Base-by-base conservation (phyloP, 2,888 invertebrate species). In the Gasteruption jaculator region DNA sequence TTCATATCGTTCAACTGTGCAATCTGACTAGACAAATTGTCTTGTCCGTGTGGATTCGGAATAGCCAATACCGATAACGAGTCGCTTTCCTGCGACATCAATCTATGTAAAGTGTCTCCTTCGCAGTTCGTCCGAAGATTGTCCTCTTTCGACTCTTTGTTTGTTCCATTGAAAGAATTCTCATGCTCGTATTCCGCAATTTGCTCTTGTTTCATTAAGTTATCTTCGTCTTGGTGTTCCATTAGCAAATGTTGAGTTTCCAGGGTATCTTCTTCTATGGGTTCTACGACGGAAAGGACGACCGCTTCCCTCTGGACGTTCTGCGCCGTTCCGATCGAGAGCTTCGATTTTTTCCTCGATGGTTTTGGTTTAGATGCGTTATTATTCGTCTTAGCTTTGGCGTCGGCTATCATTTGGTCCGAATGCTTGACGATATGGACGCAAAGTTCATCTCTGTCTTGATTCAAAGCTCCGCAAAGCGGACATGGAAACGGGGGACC, bases 401-500 rank as follows among this genome's bases (percentile, higher is more conserved):
- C 71, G 29, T 69, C 63, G 6, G 74, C 73, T 14, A 75, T 74
- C 61, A 75, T 72, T 45, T 73, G 71, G 54, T 76, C 76, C 18
- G 75, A 75, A 53, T 76, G 76, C 46, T 74, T 74, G 15, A 77
- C 75, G 25, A 76, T 72, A 50, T 77, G 76, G 1, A 73, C 73
- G 54, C 75, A 76, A 8, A 77, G 61, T 46, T 76, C 75, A 41
- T 74, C 74, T 15, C 73, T 65, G 38, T 74, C 73, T 21, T 67
- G 65, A 48, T 72, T 71, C 5, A 67, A 38, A 5, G 65, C 60
- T 3, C 69, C 67, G 50, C 76, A 77, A 2, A 76, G 60, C n/a
- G 71, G 67, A 55, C 76, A 76, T 2, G 68, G 58, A 48, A 66
- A 75, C 1, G 68, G 62, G 5, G 73, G 72, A 3, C 64, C 63